These are phyloP conservation scores for Eristalinus aeneus DNA, from an alignment of 2,888 invertebrate species.

Conservation along the genomic window DNA sequence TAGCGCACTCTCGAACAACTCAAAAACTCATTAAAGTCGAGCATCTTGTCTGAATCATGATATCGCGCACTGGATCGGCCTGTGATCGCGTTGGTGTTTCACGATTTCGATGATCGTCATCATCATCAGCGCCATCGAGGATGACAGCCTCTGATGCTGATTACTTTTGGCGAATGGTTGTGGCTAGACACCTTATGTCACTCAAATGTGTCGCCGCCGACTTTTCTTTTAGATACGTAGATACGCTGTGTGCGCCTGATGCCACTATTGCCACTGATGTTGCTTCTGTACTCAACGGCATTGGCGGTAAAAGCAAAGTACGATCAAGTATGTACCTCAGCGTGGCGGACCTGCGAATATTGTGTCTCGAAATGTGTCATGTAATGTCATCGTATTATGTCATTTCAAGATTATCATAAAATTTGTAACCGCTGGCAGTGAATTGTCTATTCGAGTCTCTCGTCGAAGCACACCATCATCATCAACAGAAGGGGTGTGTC, in stretches of 20 bases:
- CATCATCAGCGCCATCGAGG: neutral
- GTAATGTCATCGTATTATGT: constrained; percentile 64
- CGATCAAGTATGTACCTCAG: constrained; percentile 2
- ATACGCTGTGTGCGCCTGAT: constrained; percentile 3
- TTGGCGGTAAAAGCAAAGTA: neutral
- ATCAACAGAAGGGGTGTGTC: constrained; percentile 52
- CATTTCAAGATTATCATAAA: constrained; percentile 57
- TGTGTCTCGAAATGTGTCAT: constrained; percentile 58
- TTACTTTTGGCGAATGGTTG: constrained; percentile 35
- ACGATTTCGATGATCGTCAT: constrained; percentile 35
- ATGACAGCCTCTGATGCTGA: constrained; percentile 11
- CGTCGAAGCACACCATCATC: too few relatives aligned
- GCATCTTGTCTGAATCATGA: constrained; percentile 32
- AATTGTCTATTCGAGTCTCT: neutral
- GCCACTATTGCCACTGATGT: neutral
- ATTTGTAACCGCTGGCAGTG: constrained; percentile 9
- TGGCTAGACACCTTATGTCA: constrained; percentile 21
- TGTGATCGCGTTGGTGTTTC: constrained; percentile 35
- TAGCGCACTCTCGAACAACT: constrained; percentile 13
- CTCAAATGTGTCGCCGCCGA: neutral
- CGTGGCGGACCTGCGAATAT: constrained; percentile 33
- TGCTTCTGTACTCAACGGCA: neutral
- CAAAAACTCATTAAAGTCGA: constrained; percentile 51
- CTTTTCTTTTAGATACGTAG: neutral
- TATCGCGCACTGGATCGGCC: constrained; percentile 37